Percentiles rank a stretch among this genome's conserved stretches.
phyloP scores from a whole-genome alignment of 2,113 vertebrate species.

The Calonectris borealis region DNA sequence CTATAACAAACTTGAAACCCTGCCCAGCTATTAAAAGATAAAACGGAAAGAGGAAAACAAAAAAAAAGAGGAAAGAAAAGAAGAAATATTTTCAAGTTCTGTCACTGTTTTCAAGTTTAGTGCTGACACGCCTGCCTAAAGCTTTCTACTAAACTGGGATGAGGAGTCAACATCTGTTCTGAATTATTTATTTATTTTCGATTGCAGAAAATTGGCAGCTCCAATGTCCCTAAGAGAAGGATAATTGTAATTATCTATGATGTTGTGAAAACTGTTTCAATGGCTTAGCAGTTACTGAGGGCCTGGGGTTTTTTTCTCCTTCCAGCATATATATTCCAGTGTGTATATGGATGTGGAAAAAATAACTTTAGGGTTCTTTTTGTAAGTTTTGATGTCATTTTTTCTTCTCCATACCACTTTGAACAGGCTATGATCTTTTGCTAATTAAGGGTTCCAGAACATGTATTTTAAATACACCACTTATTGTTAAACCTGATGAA shows the following conservation, averaged over 20 bases:
- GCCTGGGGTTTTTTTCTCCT: not conserved
- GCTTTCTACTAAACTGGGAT: conserved; percentile 28
- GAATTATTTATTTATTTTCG: conserved; percentile 65
- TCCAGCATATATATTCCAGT: not conserved
- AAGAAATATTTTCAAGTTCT: not conserved
- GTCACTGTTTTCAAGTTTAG: conserved; percentile 1
- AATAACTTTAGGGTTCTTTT: not conserved
- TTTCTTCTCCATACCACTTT: not conserved
- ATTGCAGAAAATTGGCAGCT: conserved; percentile 62
- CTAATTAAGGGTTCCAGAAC: not conserved
- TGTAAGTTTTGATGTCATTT: not conserved
- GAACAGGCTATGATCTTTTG: not conserved
- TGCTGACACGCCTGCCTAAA: conserved; percentile 46
- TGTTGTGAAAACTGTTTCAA: conserved; percentile 61
- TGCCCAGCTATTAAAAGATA: not conserved
- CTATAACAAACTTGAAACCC: not conserved
- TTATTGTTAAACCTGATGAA: not conserved
- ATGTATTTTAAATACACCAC: not conserved
- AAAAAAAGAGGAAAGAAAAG: not conserved
- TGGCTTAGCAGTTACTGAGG: conserved; percentile 25
- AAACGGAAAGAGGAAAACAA: not conserved
- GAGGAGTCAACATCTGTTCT: conserved; percentile 65
- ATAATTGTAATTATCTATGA: conserved; percentile 73
- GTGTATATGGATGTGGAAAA: not conserved
- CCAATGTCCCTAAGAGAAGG: conserved; percentile 61